Conservation (phyloP, 2,797 vertebrate species). For the Sylvia borin region DNA sequence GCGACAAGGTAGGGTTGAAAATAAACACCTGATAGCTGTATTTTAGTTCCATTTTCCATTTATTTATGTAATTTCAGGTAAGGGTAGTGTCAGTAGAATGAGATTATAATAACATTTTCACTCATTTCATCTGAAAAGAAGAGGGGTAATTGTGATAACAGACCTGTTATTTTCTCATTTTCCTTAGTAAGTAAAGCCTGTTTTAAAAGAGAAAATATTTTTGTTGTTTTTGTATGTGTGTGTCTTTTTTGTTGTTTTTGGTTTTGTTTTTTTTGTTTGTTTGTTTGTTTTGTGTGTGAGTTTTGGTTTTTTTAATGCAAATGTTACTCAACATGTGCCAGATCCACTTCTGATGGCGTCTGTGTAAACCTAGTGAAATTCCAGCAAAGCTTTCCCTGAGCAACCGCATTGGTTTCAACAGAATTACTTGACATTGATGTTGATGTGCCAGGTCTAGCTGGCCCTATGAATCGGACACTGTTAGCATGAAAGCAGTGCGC, state of each 20-base stretch:
- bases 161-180: neutral
- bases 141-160: neutral
- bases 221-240: neutral
- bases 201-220: neutral
- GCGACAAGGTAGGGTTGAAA: neutral
- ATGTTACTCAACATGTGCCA: neutral
- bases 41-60: conserved; percentile 3
- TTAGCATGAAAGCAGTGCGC: neutral
- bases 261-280: neutral
- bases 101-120: neutral
- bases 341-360: neutral
- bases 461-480: rapidly evolving
- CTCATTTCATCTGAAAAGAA: neutral
- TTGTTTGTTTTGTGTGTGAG: neutral
- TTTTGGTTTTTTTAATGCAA: neutral
- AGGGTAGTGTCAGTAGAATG: neutral
- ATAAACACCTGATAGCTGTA: neutral
- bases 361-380: neutral
- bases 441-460: neutral
- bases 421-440: neutral
- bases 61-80: neutral
- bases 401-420: neutral
- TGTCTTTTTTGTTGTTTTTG: neutral
- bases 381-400: neutral
- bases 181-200: neutral